These are phyloP conservation scores for Parazoanthus darwini DNA, from an alignment of 92 coral and sea anemone species.

Conservation along the genomic window DNA sequence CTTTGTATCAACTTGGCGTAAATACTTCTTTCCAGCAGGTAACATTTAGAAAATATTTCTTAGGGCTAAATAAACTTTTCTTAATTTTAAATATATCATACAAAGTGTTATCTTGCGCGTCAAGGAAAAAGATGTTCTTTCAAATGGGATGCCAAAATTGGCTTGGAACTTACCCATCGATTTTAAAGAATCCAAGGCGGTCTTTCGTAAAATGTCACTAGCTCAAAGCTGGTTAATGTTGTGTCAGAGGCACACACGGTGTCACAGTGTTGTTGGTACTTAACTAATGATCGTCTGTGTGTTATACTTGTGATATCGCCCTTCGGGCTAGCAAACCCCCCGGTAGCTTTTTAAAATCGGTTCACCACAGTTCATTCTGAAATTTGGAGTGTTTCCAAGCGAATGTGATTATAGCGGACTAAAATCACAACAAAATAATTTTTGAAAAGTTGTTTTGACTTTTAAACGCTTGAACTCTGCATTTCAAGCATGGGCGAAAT, in stretches of 20 bases:
- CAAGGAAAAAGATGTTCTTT: background rate
- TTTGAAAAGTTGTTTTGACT: background rate
- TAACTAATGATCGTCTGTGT: background rate
- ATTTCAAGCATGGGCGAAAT: background rate
- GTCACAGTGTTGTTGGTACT: background rate
- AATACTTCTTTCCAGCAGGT: background rate
- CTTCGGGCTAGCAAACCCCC: background rate
- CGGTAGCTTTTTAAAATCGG: background rate
- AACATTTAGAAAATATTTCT: background rate
- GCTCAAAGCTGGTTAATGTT: background rate
- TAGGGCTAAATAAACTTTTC: background rate
- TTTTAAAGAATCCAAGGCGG: background rate
- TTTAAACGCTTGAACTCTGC: background rate
- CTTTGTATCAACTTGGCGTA: background rate
- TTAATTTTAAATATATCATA: too few species aligned
- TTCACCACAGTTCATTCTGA: background rate
- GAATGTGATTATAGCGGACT: background rate
- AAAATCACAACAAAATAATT: background rate
- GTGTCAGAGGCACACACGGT: background rate
- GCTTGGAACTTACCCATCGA: background rate
- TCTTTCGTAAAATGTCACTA: background rate
- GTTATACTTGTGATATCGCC: background rate
- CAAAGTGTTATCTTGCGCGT: background rate
- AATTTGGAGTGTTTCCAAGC: background rate
- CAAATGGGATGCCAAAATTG: background rate